These are phyloP conservation scores for Zophobas morio DNA, from an alignment of 1,140 invertebrate species.

Conservation along the genomic window DNA sequence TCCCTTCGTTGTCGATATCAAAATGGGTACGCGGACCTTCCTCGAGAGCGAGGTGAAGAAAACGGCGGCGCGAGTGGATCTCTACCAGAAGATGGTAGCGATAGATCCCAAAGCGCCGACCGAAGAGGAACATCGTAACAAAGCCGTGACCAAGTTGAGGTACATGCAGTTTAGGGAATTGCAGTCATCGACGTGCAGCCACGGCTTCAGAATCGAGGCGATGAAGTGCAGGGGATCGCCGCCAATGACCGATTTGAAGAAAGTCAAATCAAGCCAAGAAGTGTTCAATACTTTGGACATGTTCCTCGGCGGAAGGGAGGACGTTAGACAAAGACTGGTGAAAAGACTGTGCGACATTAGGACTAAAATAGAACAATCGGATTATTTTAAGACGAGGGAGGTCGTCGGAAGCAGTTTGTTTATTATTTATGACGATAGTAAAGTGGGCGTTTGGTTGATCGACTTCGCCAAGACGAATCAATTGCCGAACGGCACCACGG, in stretches of 20 bases:
- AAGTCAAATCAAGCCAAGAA: slow-evolving; percentile 82
- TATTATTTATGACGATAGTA: slow-evolving; percentile 91
- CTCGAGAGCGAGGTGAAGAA: slow-evolving; percentile 95
- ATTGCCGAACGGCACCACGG: slow-evolving; percentile 78
- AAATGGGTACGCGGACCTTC: slow-evolving; percentile 94
- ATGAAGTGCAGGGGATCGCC: slow-evolving; percentile 86
- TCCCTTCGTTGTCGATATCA: slow-evolving; percentile 93
- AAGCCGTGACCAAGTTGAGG: slow-evolving; percentile 91
- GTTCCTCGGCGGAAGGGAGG: slow-evolving; percentile 81
- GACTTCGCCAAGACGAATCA: slow-evolving; percentile 94
- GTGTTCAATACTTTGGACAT: slow-evolving; percentile 84
- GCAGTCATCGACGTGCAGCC: slow-evolving; percentile 91
- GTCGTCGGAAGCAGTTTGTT: slow-evolving; percentile 96
- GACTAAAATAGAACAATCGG: slow-evolving; percentile 84
- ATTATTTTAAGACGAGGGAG: slow-evolving; percentile 92
- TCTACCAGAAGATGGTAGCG: slow-evolving; percentile 95
- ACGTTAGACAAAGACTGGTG: slow-evolving; percentile 79
- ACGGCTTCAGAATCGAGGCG: slow-evolving; percentile 97
- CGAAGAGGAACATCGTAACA: slow-evolving; percentile 80
- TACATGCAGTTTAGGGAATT: slow-evolving; percentile 97
- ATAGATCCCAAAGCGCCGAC: slow-evolving; percentile 91
- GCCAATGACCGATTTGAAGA: slow-evolving; percentile 84
- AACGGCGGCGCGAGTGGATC: slow-evolving; percentile 80
- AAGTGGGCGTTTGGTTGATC: slow-evolving; percentile 94
- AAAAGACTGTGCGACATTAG: slow-evolving; percentile 84